Evolutionary conservation across 2,797 vertebrate genomes (phyloP).

Genomic region (Protonibea diacanthus): DNA sequence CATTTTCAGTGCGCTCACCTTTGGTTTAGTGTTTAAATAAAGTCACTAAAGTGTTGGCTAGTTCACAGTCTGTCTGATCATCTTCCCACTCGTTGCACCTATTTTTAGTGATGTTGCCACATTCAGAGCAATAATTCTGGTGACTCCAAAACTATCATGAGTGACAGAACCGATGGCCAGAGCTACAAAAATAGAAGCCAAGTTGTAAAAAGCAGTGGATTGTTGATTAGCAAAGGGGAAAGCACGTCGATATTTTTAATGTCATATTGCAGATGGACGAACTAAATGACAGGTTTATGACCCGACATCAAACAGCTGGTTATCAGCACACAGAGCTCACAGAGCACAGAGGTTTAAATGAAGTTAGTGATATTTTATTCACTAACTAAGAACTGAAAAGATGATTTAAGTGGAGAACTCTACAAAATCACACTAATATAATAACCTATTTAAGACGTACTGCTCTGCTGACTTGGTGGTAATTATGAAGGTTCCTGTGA

Average conservation of each 20-base stretch:
- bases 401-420: not conserved
- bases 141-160: not conserved
- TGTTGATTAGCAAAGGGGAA: not conserved
- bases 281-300: conserved; percentile 41
- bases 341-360: not conserved
- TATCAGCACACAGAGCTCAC: not conserved
- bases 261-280: not conserved
- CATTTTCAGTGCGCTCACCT: not conserved
- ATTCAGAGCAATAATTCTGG: not conserved
- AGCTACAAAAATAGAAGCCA: not conserved
- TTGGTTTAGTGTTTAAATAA: not conserved
- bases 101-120: not conserved
- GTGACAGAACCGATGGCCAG: rapidly evolving
- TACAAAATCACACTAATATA: not conserved
- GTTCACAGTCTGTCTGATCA: not conserved
- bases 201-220: not conserved
- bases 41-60: not conserved
- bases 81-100: not conserved
- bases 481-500: not conserved
- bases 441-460: not conserved
- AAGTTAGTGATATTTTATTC: not conserved
- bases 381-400: not conserved
- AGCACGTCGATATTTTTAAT: conserved; percentile 12
- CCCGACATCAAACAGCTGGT: conserved; percentile 18
- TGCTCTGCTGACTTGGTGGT: not conserved